Percentiles rank a stretch among this genome's conserved stretches.
Conservation (phyloP, 2,888 invertebrate genomes). For the Sminthurides aquaticus region DNA sequence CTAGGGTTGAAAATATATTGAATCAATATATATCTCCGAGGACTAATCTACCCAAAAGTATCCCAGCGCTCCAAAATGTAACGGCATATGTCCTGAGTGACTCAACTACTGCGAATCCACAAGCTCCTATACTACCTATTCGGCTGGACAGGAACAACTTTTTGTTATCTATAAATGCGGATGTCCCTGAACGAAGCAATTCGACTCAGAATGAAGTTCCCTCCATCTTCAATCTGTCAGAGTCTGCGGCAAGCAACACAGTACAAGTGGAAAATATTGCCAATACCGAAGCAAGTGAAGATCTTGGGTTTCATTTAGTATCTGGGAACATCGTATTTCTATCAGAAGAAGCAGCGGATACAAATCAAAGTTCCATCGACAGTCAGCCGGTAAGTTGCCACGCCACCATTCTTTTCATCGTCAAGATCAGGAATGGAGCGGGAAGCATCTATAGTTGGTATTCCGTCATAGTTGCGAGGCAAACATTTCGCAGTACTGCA, state of each 20-base stretch:
- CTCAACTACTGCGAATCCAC: constrained; percentile 20
- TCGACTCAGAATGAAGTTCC: not conserved
- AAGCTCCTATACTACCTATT: not conserved
- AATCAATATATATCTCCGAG: constrained; percentile 8
- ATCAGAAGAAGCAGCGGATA: not conserved
- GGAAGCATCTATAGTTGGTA: too few relatives aligned
- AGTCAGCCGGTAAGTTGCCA: not conserved
- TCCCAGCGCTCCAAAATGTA: constrained; percentile 36
- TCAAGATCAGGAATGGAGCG: too few relatives aligned
- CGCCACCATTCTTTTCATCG: too few relatives aligned
- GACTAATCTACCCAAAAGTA: constrained; percentile 15
- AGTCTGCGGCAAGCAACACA: not conserved
- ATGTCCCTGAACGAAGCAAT: constrained; percentile 11
- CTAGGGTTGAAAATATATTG: constrained; percentile 6
- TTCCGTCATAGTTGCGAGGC: too few relatives aligned
- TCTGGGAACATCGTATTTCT: constrained; percentile 19
- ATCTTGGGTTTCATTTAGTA: constrained; percentile 6
- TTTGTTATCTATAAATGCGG: constrained; percentile 14
- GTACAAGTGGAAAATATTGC: not conserved
- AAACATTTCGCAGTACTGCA: too few relatives aligned
- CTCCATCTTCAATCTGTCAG: not conserved
- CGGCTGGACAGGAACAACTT: not conserved
- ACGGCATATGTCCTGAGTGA: constrained; percentile 42
- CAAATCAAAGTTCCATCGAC: not conserved
- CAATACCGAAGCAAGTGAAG: not conserved